Evolutionary conservation across 2,888 invertebrate genomes (phyloP), one percentile per base, ranked within the genome.

Genomic region (Labia minor): DNA sequence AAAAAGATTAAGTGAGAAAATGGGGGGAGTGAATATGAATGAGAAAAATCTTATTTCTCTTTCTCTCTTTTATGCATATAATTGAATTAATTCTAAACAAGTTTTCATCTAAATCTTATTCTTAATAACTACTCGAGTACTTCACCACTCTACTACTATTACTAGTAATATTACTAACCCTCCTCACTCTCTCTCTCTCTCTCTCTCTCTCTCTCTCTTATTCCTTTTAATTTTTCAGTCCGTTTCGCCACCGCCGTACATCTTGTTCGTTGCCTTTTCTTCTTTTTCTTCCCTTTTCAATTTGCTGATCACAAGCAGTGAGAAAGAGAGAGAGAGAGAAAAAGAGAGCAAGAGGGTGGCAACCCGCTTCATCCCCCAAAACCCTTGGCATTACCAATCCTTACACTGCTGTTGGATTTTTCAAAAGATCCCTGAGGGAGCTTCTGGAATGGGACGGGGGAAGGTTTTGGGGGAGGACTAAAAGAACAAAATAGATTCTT

Each of bases 131-230:
- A 49, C 49, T 49, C 4, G n/a, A 3, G 26, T 6, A 26, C 26
- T 8, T 8, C 26, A 26, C 26, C 8, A 26, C 26, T 26, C 26
- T 26, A 26, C 26, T 26, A 26, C 26, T 26, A 26, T 8, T 26
- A 26, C 26, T 26, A 26, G n/a, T 66, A 61, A 62, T 63, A 63
- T 18, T 63, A 63, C 61, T 65, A 21, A n/a, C n/a, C n/a, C n/a
- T n/a, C n/a, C n/a, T n/a, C n/a, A n/a, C n/a, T n/a, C 49, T 64
- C 62, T 49, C 49, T 49, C 67, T 63, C 68, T 68, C 64, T 63
- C 37, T 65, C 67, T 67, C n/a, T n/a, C n/a, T n/a, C n/a, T n/a
- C n/a, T n/a, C 68, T 68, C 67, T 70, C 68, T 67, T 67, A 64
- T 19, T 37, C 64, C 49, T 67, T 63, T 66, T 68, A 67, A 70